A percentile compares a stretch with the other conserved stretches of the same genome.
Evolutionary conservation across 2,797 vertebrate genomes (phyloP).

Genomic region (Melanotaenia maccullochi): DNA sequence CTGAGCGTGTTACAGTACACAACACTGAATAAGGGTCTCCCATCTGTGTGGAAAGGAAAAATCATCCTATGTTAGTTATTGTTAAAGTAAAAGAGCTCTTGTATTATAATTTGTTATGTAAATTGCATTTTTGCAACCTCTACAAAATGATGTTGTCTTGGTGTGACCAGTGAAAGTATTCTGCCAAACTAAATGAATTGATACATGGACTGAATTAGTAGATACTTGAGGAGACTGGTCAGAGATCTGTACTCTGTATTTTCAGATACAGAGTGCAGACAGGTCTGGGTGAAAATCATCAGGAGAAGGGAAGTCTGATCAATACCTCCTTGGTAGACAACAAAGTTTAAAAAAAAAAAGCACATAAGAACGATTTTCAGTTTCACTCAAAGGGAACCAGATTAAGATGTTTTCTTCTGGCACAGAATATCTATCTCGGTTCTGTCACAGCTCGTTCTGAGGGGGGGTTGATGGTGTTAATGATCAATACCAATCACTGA

Average conservation of each 20-base stretch:
- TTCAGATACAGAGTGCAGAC: not conserved
- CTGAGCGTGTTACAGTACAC: too few relatives aligned
- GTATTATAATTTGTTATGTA: too few relatives aligned
- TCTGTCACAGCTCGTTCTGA: slow-evolving; percentile 13
- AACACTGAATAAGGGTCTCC: too few relatives aligned
- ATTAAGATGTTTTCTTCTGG: slow-evolving; percentile 15
- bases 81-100: too few relatives aligned
- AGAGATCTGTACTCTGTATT: not conserved
- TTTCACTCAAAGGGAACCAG: slow-evolving; percentile 25
- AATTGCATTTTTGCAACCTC: too few relatives aligned
- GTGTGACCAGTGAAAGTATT: not conserved
- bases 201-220: too few relatives aligned
- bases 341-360: not conserved
- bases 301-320: not conserved
- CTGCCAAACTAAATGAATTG: not conserved
- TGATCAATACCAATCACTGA: slow-evolving; percentile 54
- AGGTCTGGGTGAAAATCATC: not conserved
- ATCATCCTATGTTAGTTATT: too few relatives aligned
- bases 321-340: slow-evolving; percentile 7
- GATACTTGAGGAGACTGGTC: too few relatives aligned
- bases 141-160: too few relatives aligned
- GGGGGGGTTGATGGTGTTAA: slow-evolving; percentile 24
- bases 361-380: slow-evolving; percentile 12
- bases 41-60: too few relatives aligned
- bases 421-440: slow-evolving; percentile 14